These are phyloP conservation scores for Drosophila planitibia DNA, from an alignment of 2,888 invertebrate genomes.

Conservation along the genomic window DNA sequence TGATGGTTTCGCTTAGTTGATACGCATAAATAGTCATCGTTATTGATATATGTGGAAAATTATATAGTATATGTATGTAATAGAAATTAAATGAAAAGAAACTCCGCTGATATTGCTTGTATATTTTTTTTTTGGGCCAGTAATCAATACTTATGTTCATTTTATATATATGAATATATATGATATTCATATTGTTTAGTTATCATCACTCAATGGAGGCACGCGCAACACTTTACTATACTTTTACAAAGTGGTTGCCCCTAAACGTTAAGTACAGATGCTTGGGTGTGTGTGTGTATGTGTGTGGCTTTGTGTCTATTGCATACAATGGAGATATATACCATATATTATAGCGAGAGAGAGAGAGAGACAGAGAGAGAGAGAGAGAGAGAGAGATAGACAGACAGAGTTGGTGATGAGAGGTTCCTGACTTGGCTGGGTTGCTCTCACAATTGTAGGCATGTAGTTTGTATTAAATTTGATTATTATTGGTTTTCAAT, in stretches of 20 bases:
- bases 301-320: constrained; percentile 29
- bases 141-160: constrained; percentile 23
- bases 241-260: constrained; percentile 63
- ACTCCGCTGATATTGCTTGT: constrained; percentile 52
- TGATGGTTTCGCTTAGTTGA: constrained; percentile 60
- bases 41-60: constrained; percentile 84
- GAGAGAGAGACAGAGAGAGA: constrained; percentile 17
- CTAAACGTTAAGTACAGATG: constrained; percentile 14
- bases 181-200: constrained; percentile 34
- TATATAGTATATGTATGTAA: constrained; percentile 49
- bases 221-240: constrained; percentile 77
- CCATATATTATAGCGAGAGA: background rate
- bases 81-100: constrained; percentile 73
- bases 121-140: constrained; percentile 36
- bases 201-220: constrained; percentile 44
- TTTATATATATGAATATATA: constrained; percentile 22
- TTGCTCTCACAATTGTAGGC: constrained; percentile 43
- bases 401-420: constrained; percentile 20
- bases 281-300: constrained; percentile 23
- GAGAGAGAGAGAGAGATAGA: constrained; percentile 27
- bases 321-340: constrained; percentile 25
- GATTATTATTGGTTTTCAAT: constrained; percentile 37
- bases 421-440: constrained; percentile 29
- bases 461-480: constrained; percentile 71
- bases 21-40: constrained; percentile 85